Base-by-base conservation (phyloP, 1,140 invertebrate species). In the Phenacoccus solenopsis region DNA sequence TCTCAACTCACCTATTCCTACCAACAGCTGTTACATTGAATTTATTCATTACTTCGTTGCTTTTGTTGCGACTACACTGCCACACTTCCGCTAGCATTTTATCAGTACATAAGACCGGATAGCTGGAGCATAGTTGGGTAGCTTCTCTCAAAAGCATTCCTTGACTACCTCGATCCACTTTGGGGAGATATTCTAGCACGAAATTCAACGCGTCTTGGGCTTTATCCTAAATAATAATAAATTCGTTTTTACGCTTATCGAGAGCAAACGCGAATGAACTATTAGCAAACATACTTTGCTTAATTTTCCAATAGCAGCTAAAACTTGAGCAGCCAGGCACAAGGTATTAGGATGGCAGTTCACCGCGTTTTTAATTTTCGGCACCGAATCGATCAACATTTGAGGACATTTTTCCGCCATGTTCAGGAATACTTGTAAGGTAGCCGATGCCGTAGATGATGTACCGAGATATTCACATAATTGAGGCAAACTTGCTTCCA, bases 161-260 rank as follows among this genome's bases (percentile, higher is more conserved):
- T 74, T 91, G 86, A 72, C 84, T 85, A 38, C 83, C 82, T 72
- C 87, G 81, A 75, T 90, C 89, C 9, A 84, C 86, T 74, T 84
- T 83, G 24, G 85, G 82, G 71, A 93, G 79, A 73, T 88, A 84
- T 74, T 87, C 85, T 30, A 90, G 80, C 57, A 93, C 85, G 80
- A 90, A 93, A 78, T 89, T 87, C 27, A 93, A 78, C 9, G 89
- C 88, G 74, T 88, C 87, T 76, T 89, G 86, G 0, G 88, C 90
- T 72, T 85, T 82, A 74, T 88, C 87, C 85, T 88, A 76, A 22
- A n/a, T 12, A 4, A 49, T 35, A 20, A 49, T 35, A 16, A 9
- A 57, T 3, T 25, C 24, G 27, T n/a, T 24, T 1, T 9, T 22
- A 7, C 7, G 28, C 38, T 27, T 68, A 30, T 67, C 20, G n/a